A percentile compares a stretch with the other conserved stretches of the same genome.
Conservation (phyloP, 2,888 invertebrate genomes). For the Tetropium fuscum region DNA sequence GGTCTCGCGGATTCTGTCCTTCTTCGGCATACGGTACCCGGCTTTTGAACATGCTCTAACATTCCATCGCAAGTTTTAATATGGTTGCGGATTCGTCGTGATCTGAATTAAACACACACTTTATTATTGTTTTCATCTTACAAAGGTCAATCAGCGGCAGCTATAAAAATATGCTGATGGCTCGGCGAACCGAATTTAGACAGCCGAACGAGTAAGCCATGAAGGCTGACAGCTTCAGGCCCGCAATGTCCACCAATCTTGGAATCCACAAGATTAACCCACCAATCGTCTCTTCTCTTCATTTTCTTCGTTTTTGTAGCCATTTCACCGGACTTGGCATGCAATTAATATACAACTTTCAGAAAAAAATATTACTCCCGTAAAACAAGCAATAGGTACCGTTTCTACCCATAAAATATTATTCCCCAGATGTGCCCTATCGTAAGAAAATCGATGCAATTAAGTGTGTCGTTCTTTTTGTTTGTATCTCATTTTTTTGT, state of each 20-base stretch:
- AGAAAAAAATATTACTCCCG: too few relatives aligned
- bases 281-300: neutral
- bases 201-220: constrained; percentile 10
- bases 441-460: too few relatives aligned
- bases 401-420: too few relatives aligned
- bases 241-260: constrained; percentile 8
- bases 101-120: constrained; percentile 46
- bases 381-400: too few relatives aligned
- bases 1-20: constrained; percentile 33
- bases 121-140: constrained; percentile 43
- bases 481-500: too few relatives aligned
- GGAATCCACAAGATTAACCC: constrained; percentile 14
- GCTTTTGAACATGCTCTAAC: constrained; percentile 52
- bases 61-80: constrained; percentile 57
- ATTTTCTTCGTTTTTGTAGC: too few relatives aligned
- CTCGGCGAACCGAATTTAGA: constrained; percentile 15
- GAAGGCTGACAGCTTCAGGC: constrained; percentile 20
- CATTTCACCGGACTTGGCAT: too few relatives aligned
- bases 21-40: constrained; percentile 49
- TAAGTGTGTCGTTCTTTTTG: too few relatives aligned
- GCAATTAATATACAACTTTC: too few relatives aligned
- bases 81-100: constrained; percentile 52
- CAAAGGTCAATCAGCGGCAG: constrained; percentile 43
- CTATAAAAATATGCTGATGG: constrained; percentile 43
- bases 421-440: too few relatives aligned